phyloP scores from a whole-genome alignment of 2,797 vertebrate species.

The Pseudochirops corinnae region DNA sequence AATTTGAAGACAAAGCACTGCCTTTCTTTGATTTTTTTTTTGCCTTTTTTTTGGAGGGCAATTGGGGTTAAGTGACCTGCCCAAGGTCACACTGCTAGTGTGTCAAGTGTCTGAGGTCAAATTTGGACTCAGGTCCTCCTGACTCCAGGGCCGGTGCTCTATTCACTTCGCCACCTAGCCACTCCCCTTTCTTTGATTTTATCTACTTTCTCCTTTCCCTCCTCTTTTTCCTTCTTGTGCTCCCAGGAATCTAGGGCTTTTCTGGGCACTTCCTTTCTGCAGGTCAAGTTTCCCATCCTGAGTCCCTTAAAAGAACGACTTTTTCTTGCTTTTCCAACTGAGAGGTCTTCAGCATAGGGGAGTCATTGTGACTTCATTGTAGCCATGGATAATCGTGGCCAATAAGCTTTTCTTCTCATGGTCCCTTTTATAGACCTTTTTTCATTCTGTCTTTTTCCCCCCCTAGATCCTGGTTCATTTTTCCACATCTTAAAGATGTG shows the following conservation, averaged over 20 bases:
- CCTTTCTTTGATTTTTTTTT: neutral
- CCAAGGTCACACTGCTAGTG: too few species aligned
- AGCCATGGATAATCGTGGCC: neutral
- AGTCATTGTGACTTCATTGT: slow-evolving; percentile 9
- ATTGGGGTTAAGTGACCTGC: too few species aligned
- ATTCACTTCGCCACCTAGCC: too few species aligned
- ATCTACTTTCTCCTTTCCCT: neutral
- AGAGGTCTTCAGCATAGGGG: neutral
- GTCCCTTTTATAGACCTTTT: neutral
- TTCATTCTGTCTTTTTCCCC: neutral
- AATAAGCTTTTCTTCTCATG: neutral
- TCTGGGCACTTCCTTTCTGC: neutral
- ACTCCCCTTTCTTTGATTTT: neutral
- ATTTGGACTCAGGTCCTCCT: too few species aligned
- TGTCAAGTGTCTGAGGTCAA: too few species aligned
- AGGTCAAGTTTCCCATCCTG: slow-evolving; percentile 11
- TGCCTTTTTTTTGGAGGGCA: too few species aligned
- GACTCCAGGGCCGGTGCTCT: too few species aligned
- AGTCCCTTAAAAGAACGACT: neutral
- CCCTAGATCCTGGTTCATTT: neutral
- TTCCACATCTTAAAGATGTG: neutral
- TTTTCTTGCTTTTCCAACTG: neutral
- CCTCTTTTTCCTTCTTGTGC: neutral
- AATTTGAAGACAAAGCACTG: neutral
- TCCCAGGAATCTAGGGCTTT: slow-evolving; percentile 5